Base-by-base conservation (phyloP, 2,113 vertebrate species). In the Protobothrops flavoviridis region DNA sequence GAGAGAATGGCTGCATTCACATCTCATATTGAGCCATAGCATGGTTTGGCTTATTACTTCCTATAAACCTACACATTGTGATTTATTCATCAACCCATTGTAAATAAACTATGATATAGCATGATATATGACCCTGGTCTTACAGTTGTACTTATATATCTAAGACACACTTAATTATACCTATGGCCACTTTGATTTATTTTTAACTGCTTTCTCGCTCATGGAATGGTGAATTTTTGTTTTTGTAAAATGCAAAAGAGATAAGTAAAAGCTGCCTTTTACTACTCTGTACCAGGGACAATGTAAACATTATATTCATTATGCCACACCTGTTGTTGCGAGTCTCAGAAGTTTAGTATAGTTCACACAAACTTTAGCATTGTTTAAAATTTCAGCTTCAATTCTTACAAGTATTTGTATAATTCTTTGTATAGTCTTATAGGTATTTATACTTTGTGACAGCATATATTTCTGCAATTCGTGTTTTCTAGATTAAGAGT, bases 391-490 rank as follows among this genome's bases (percentile, higher is more conserved):
- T 85, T 61, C 56, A 50, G 1, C 21, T 61, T 87, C 59, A 53
- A 33, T 50, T 33, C 48, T 86, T 85, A 13, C 11, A 87, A 61
- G 4, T 13, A 53, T 64, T 90, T 74, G 1, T 94, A 39, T 39
- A 39, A 39, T 39, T 39, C 95, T 94, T 96, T 53, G 81, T 85
- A 94, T 95, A 88, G 29, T 69, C 61, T 69, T 69, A n/a, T 15
- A n/a, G 24, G 64, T 74, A 20, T 74, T 74, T 33, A 15, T 90
- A 93, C 74, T 87, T 93, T 92, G 56, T 92, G 93, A 43, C 55
- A 33, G 93, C 85, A 93, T 94, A 95, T 95, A 96, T 96, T 24
- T 95, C 88, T 88, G 33, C 24, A 90, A 45, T 64, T 90, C 45
- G 50, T 90, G 11, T 91, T 91, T 93, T 92, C 57, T 29, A 56